Evolutionary conservation across 1,140 invertebrate species (phyloP).

Genomic region (Anastrepha obliqua): DNA sequence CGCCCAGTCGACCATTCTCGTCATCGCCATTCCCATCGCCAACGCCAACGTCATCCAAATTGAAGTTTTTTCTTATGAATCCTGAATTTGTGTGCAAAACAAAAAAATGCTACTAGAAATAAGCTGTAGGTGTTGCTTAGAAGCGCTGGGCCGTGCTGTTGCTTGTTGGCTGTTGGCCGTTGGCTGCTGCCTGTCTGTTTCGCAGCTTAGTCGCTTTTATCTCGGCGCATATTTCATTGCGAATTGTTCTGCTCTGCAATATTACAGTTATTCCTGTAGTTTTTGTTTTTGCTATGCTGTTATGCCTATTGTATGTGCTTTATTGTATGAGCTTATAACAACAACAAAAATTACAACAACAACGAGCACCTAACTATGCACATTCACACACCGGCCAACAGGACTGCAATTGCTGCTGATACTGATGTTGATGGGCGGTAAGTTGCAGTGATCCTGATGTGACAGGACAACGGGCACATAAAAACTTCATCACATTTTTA

Average conservation of each 20-base stretch:
- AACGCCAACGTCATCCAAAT: neutral
- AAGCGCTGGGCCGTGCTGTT: constrained; percentile 11
- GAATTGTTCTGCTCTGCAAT: constrained; percentile 3
- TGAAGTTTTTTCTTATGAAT: neutral
- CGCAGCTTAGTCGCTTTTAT: constrained; percentile 15
- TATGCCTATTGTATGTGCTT: neutral
- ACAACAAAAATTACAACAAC: neutral
- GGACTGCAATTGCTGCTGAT: neutral
- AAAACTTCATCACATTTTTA: neutral
- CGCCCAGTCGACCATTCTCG: neutral
- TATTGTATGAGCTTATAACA: constrained; percentile 23
- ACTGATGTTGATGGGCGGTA: neutral
- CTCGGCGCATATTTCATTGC: constrained; percentile 15
- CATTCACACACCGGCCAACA: neutral
- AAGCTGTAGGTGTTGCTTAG: constrained; percentile 18
- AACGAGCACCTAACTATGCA: neutral
- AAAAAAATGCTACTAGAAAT: neutral
- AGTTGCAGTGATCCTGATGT: neutral
- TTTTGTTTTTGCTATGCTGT: constrained; percentile 22
- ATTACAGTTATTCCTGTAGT: constrained; percentile 20
- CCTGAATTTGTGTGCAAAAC: neutral
- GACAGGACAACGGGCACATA: neutral
- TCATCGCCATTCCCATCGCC: neutral
- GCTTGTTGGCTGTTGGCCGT: neutral
- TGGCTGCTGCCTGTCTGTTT: constrained; percentile 9